Evolutionary conservation across 2,888 invertebrate species (phyloP).

Genomic region (Metellina segmentata): DNA sequence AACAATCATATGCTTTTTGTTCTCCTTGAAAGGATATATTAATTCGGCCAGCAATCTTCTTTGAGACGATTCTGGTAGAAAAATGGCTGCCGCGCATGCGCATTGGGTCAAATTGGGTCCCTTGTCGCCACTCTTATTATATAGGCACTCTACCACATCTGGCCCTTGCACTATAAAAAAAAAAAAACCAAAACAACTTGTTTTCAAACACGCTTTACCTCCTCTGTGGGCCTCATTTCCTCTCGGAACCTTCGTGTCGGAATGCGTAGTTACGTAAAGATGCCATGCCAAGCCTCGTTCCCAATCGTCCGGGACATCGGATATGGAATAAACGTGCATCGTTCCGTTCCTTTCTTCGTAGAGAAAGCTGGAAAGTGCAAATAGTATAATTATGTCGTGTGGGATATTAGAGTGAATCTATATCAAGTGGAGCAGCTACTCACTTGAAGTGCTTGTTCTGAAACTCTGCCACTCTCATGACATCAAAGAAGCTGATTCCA

Average conservation of each 20-base stretch:
- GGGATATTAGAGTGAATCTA: not conserved
- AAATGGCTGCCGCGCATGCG: too few species aligned
- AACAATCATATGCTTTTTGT: too few species aligned
- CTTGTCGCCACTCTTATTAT: too few species aligned
- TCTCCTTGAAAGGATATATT: too few species aligned
- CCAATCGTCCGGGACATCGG: slow-evolving; percentile 33
- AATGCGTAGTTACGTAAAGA: not conserved
- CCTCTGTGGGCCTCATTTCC: not conserved
- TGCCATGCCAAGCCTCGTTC: slow-evolving; percentile 37
- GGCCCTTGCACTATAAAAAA: too few species aligned
- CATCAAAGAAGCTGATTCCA: slow-evolving; percentile 38
- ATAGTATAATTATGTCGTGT: not conserved
- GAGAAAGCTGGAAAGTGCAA: slow-evolving; percentile 18
- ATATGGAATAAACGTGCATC: slow-evolving; percentile 28
- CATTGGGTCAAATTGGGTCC: too few species aligned
- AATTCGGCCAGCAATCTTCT: too few species aligned
- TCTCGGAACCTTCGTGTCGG: not conserved
- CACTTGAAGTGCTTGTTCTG: slow-evolving; percentile 24
- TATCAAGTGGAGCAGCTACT: not conserved
- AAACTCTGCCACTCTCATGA: slow-evolving; percentile 35
- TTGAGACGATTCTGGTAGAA: too few species aligned
- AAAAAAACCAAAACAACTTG: too few species aligned
- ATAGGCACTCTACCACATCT: too few species aligned
- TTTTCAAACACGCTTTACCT: not conserved
- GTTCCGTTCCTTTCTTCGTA: slow-evolving; percentile 12